Evolutionary conservation across 1,140 invertebrate genomes (phyloP), one percentile per base, ranked within the genome.

Genomic region (Zaprionus davidi): DNA sequence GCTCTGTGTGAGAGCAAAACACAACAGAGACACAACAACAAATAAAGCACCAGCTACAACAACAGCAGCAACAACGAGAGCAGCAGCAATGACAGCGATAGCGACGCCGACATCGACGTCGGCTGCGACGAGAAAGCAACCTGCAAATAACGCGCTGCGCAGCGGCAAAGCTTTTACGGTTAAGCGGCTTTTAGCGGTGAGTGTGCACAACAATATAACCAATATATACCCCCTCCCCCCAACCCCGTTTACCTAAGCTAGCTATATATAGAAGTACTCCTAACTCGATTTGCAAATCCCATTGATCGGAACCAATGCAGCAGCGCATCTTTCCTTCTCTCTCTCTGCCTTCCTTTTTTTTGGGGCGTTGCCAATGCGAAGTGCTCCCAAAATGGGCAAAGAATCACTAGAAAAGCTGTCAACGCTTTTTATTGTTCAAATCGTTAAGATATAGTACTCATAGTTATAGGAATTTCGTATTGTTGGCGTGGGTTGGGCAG

Each of bases 121-220:
- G 69, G 36, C 85, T 58, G 60, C 79, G 76, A 60, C 81, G 83
- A 88, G 80, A 88, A 88, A 85, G 82, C 82, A 86, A 86, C 79
- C 84, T 88, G 84, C 84, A 79, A 84, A 76, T 65, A 75, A 79
- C 72, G 76, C 80, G 66, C 78, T 80, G 78, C 67, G 76, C 72
- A 68, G 76, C 72, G 71, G 76, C 79, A 67, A 78, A 74, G 62
- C 79, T 91, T 91, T 91, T 78, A 91, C 88, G 88, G 88, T 91
- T 91, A 91, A 91, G 83, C 84, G 84, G 76, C 76, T 84, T 80
- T 91, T 91, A 82, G 88, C 88, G 88, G 88, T 91, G 85, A 91
- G 88, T 91, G 26, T 63, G 44, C 59, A 75, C 60, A 78, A 71
- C 60, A 46, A 71, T 77, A 34, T 73, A 76, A 5, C 24, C 58